These are phyloP conservation scores for Cherax destructor DNA, from an alignment of 1,140 invertebrate genomes.

Conservation along the genomic window DNA sequence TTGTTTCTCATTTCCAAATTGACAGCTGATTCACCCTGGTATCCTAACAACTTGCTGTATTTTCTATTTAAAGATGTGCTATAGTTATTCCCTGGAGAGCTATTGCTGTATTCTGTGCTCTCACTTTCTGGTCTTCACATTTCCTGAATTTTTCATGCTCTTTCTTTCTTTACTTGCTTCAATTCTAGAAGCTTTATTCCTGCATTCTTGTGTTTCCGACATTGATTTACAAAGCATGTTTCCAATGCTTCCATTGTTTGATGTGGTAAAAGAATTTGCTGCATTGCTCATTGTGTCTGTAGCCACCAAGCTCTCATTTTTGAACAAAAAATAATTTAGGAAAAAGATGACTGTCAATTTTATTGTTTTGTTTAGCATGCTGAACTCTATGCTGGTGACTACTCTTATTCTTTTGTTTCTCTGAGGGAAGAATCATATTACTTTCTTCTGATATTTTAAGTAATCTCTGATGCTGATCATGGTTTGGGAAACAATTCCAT, in stretches of 20 bases:
- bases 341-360: not conserved
- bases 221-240: not conserved
- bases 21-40: not conserved
- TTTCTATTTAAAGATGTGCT: not conserved
- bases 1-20: not conserved
- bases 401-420: not conserved
- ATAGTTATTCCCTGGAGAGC: not conserved
- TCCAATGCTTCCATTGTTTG: not conserved
- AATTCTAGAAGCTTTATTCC: not conserved
- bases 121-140: not conserved
- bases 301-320: not conserved
- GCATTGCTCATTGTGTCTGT: not conserved
- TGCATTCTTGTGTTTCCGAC: not conserved
- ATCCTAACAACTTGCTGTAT: not conserved
- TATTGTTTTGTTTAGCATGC: not conserved
- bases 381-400: not conserved
- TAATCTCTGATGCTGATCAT: not conserved
- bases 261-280: not conserved
- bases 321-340: not conserved
- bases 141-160: not conserved
- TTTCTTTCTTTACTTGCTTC: not conserved
- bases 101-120: not conserved
- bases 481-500: not conserved
- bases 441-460: not conserved
- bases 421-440: not conserved